Conservation (phyloP, 2,888 invertebrate genomes). For the Caradrina clavipalpis region DNA sequence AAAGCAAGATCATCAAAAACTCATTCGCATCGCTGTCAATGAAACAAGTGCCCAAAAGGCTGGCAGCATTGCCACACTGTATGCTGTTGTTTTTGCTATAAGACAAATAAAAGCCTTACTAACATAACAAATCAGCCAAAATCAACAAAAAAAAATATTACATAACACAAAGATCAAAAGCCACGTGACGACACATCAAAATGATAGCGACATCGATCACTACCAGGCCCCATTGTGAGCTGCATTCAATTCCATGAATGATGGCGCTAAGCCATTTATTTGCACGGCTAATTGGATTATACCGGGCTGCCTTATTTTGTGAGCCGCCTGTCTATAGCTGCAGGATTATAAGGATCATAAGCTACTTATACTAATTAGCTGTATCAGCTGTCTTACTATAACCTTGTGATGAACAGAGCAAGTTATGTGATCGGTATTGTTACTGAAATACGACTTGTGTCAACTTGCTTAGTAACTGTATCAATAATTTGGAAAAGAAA, state of each 20-base stretch:
- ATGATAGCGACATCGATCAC: constrained; percentile 25
- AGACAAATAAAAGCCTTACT: too few species aligned
- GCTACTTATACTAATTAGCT: constrained; percentile 41
- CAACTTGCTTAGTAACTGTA: too few species aligned
- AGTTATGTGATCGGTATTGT: neutral
- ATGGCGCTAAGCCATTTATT: constrained; percentile 48
- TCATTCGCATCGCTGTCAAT: too few species aligned
- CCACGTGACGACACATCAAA: neutral
- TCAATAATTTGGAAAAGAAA: too few species aligned
- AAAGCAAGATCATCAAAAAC: too few species aligned
- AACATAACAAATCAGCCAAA: too few species aligned
- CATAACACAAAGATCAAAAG: too few species aligned
- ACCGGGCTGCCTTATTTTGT: constrained; percentile 43
- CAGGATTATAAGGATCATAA: constrained; percentile 19
- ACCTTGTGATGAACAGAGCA: neutral
- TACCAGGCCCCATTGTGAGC: constrained; percentile 15
- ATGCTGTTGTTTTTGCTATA: too few species aligned
- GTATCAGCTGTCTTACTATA: constrained; percentile 10
- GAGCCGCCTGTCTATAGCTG: constrained; percentile 11
- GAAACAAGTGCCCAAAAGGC: too few species aligned
- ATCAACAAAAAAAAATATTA: too few species aligned
- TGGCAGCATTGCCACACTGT: too few species aligned
- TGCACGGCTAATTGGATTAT: constrained; percentile 52
- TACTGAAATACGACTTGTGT: neutral
- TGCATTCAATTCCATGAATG: constrained; percentile 34